Evolutionary conservation across 1,140 invertebrate genomes (phyloP).

Genomic region (Pseudachorutes palmiensis): DNA sequence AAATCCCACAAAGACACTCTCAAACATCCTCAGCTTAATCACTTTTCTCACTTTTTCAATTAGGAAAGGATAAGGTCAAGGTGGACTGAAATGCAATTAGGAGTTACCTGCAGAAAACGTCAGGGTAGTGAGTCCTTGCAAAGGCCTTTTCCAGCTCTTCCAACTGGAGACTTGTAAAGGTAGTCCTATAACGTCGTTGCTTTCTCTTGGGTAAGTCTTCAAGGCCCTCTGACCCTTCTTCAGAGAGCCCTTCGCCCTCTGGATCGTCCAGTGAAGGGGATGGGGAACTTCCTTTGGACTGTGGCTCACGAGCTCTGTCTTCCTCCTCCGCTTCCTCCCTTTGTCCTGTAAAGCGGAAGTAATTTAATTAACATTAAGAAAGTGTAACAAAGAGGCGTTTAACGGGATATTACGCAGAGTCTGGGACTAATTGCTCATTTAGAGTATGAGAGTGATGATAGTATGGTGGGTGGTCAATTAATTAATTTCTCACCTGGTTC

Average conservation of each 20-base stretch:
- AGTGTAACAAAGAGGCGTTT: no score
- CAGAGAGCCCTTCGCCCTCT: constrained; percentile 32
- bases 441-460: no score
- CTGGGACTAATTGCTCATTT: no score
- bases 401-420: no score
- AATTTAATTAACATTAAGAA: no score
- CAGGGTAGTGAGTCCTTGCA: constrained; percentile 76
- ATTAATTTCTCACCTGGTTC: constrained; percentile 15
- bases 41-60: background rate
- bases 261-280: background rate
- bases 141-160: constrained; percentile 97
- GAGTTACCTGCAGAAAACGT: constrained; percentile 85
- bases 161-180: constrained; percentile 89
- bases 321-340: no score
- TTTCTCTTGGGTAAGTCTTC: constrained; percentile 85
- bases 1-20: background rate
- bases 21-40: no score
- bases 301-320: no score
- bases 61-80: no score
- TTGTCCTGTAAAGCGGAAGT: no score
- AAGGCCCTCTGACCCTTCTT: constrained; percentile 61
- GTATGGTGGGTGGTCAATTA: no score
- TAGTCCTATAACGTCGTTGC: constrained; percentile 82
- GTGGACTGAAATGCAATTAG: no score
- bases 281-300: background rate